phyloP scores from a whole-genome alignment of 2,888 invertebrate species.

The Oasisia sp. region DNA sequence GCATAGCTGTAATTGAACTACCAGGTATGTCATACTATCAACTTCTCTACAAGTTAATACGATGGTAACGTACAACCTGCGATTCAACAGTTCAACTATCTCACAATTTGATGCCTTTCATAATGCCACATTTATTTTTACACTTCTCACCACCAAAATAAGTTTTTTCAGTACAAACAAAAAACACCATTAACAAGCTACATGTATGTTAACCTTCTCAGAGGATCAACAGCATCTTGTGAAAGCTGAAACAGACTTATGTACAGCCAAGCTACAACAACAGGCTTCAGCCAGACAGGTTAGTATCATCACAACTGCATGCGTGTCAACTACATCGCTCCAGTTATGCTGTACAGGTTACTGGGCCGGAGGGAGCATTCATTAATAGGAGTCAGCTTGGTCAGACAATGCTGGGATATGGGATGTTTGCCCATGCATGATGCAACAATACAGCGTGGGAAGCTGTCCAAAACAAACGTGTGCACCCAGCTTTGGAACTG shows the following conservation, averaged over 20 bases:
- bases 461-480: not conserved
- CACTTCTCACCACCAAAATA: not conserved
- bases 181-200: not conserved
- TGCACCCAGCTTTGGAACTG: not conserved
- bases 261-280: not conserved
- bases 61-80: not conserved
- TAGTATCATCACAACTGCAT: not conserved
- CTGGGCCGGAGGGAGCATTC: not conserved
- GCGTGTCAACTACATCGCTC: not conserved
- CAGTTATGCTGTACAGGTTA: not conserved
- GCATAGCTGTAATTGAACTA: not conserved
- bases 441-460: not conserved
- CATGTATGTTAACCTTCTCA: not conserved
- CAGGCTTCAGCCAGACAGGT: not conserved
- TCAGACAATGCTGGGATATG: not conserved
- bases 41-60: not conserved
- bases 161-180: not conserved
- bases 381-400: not conserved
- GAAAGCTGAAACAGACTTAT: not conserved
- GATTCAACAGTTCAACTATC: not conserved
- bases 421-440: not conserved
- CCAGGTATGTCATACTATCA: not conserved
- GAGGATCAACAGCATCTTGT: not conserved
- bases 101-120: not conserved
- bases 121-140: not conserved